Conservation (phyloP, 2,113 vertebrate genomes). For the Hepsetus odoe region DNA sequence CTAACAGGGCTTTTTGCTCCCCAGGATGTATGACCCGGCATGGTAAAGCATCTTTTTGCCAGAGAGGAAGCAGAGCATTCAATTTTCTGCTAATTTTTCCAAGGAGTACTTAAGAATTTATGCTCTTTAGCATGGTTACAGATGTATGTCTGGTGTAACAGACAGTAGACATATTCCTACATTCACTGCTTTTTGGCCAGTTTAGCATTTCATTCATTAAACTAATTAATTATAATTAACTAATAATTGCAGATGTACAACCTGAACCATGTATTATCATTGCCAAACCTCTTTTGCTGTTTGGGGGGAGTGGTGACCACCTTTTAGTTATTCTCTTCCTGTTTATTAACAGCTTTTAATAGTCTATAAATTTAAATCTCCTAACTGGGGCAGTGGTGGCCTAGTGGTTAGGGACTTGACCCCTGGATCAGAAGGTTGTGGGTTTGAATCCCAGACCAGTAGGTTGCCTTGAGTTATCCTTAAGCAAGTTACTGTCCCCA, state of each 20-base stretch:
- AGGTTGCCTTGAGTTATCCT: too few relatives aligned
- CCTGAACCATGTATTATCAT: too few relatives aligned
- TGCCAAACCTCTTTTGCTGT: too few relatives aligned
- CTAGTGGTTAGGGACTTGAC: too few relatives aligned
- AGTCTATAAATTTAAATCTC: too few relatives aligned
- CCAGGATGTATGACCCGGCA: slow-evolving; percentile 67
- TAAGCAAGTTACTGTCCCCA: too few relatives aligned
- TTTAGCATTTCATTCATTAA: slow-evolving; percentile 51
- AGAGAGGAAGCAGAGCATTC: slow-evolving; percentile 68
- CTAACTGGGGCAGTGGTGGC: too few relatives aligned
- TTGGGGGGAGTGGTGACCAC: too few relatives aligned
- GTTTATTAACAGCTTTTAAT: too few relatives aligned
- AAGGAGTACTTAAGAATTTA: slow-evolving; percentile 1
- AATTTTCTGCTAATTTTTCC: slow-evolving; percentile 41
- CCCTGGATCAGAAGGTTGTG: too few relatives aligned
- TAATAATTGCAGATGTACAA: not conserved
- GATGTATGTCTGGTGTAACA: slow-evolving; percentile 20
- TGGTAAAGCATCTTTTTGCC: slow-evolving; percentile 54
- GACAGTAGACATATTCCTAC: not conserved
- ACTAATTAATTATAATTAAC: not conserved
- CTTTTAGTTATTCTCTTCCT: too few relatives aligned
- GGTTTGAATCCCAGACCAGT: too few relatives aligned
- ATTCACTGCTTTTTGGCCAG: slow-evolving; percentile 26
- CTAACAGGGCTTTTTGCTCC: slow-evolving; percentile 67
- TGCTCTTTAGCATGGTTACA: not conserved